A percentile compares a stretch with the other conserved stretches of the same genome.
Conservation (phyloP, 2,113 vertebrate genomes). For the Silurus glanis region DNA sequence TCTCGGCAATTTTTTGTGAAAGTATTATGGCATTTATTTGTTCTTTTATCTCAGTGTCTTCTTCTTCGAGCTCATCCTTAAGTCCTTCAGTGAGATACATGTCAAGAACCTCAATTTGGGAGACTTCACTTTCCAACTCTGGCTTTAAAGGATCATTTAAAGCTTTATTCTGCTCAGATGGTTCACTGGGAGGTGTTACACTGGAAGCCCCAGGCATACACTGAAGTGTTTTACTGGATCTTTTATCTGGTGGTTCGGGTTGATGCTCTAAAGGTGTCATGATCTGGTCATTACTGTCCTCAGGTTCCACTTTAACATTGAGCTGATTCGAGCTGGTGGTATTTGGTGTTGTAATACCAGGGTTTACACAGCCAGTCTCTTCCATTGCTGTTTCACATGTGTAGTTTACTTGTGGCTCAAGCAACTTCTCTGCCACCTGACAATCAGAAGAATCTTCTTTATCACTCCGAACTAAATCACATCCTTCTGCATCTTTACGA, state of each 20-base stretch:
- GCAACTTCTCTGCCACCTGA: neutral
- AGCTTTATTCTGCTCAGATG: neutral
- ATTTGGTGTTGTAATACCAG: neutral
- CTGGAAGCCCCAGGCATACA: neutral
- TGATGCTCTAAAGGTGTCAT: conserved; percentile 3
- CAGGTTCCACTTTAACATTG: neutral
- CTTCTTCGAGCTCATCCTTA: conserved; percentile 31
- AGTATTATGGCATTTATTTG: conserved; percentile 60
- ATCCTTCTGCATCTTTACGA: conserved; percentile 9
- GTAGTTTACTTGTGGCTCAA: neutral
- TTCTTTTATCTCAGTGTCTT: conserved; percentile 9
- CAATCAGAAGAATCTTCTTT: neutral
- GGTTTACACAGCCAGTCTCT: neutral
- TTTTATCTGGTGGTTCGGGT: neutral
- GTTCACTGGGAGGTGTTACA: neutral
- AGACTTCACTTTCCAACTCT: conserved; percentile 20
- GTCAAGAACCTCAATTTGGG: neutral
- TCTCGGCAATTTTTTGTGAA: conserved; percentile 61
- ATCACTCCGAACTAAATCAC: conserved; percentile 15
- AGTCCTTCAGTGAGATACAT: conserved; percentile 28
- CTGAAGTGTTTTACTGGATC: neutral
- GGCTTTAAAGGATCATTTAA: conserved; percentile 14
- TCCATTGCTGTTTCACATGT: neutral
- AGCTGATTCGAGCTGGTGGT: neutral
- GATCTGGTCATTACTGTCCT: neutral